phyloP scores from a whole-genome alignment of 2,888 invertebrate genomes.

The Thymelicus lineola region DNA sequence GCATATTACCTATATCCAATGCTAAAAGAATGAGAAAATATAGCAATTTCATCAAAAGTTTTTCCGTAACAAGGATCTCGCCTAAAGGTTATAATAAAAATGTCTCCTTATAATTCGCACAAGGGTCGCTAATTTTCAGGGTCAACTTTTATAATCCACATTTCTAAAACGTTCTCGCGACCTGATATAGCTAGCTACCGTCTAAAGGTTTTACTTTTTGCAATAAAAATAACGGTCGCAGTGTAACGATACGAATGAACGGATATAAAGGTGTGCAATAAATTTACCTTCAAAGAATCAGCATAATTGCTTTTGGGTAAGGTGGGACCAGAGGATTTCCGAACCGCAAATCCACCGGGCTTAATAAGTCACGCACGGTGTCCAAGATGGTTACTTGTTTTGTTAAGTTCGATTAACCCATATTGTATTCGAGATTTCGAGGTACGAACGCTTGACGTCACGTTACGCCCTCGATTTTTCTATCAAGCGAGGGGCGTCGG shows the following conservation, averaged over 20 bases:
- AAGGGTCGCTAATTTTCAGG: neutral
- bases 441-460: slow-evolving; percentile 79
- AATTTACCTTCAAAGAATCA: slow-evolving; percentile 43
- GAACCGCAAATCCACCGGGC: neutral
- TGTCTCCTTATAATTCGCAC: slow-evolving; percentile 1
- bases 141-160: slow-evolving; percentile 45
- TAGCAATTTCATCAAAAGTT: slow-evolving; percentile 3
- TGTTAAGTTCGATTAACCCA: slow-evolving; percentile 77
- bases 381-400: slow-evolving; percentile 55
- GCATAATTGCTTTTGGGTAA: slow-evolving; percentile 20
- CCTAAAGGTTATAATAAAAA: slow-evolving; percentile 6
- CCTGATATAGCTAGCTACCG: slow-evolving; percentile 43
- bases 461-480: slow-evolving; percentile 82
- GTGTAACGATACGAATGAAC: slow-evolving; percentile 41
- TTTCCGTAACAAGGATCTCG: neutral
- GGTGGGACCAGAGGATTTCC: neutral
- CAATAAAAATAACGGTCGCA: slow-evolving; percentile 58
- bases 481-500: slow-evolving; percentile 78
- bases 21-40: neutral
- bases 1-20: neutral
- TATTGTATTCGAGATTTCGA: slow-evolving; percentile 71
- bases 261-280: slow-evolving; percentile 45
- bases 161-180: slow-evolving; percentile 64
- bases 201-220: slow-evolving; percentile 62
- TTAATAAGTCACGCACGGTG: slow-evolving; percentile 15